Base-by-base conservation (phyloP, 2,888 invertebrate species). In the Xestia ashworthii region DNA sequence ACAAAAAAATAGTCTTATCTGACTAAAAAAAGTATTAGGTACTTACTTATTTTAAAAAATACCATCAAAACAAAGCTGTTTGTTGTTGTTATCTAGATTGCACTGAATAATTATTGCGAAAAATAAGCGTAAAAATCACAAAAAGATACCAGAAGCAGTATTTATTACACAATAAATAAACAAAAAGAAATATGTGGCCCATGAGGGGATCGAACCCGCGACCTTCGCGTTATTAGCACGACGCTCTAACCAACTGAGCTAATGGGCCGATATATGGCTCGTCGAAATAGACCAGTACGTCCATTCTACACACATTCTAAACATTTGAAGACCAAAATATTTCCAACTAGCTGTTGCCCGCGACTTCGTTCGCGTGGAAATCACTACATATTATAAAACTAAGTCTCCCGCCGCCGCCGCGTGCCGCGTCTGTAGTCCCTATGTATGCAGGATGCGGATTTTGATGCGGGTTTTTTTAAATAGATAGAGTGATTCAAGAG, bases 121-220 rank as follows among this genome's bases (percentile, higher is more conserved):
- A 25, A 60, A 60, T 16, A 32, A 4, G 0, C 16, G 16, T 60
- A 16, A 16, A 60, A 19, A 60, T 32, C 60, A 32, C 8, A 60
- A 60, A 60, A 19, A 58, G 0, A 14, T 25, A 25, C 14, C 22
- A 58, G 25, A 25, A 32, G 14, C 16, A 14, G 5, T 25, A 58
- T 58, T 2, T 25, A 25, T 48, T 16, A 62, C 8, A 69, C 46
- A 9, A 60, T 55, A 22, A 70, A 77, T 48, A 44, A 3, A 4
- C 68, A 81, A 81, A 87, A 87, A 85, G 46, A 25, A 0, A 4
- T 0, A 0, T 4, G 67, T 87, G 88, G 86, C 88, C 87, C 87
- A 87, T 87, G 87, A 87, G 88, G 87, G 87, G 87, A 87, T 87
- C 87, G 87, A 87, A 87, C 86, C 86, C 87, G 87, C 86, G 87